phyloP scores from a whole-genome alignment of 2,113 vertebrate species.

The Stigmatopora argus region DNA sequence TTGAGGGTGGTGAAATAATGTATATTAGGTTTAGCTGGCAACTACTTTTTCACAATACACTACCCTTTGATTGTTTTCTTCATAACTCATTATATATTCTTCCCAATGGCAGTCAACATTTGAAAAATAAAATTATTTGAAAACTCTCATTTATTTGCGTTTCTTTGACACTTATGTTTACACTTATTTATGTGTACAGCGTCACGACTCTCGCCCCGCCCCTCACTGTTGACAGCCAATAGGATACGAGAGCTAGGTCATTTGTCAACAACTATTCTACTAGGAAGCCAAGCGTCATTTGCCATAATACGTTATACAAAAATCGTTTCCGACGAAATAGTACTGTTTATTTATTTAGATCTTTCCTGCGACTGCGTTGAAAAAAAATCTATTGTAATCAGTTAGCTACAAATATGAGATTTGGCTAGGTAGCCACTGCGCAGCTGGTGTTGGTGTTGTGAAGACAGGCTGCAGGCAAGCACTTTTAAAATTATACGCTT shows the following conservation, averaged over 20 bases:
- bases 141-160: no score
- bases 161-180: no score
- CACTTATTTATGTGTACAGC: no score
- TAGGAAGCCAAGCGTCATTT: slow-evolving; percentile 33
- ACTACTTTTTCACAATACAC: no score
- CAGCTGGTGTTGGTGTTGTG: slow-evolving; percentile 25
- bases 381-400: slow-evolving; percentile 19
- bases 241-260: slow-evolving; percentile 13
- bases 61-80: no score
- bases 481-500: slow-evolving; percentile 8
- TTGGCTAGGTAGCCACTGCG: slow-evolving; percentile 54
- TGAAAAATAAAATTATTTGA: no score
- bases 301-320: neutral
- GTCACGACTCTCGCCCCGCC: slow-evolving; percentile 4
- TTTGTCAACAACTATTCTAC: slow-evolving; percentile 50
- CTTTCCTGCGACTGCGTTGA: neutral
- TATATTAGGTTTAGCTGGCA: no score
- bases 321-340: neutral
- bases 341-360: neutral
- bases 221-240: slow-evolving; percentile 32
- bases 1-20: no score
- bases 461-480: slow-evolving; percentile 9
- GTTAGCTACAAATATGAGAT: slow-evolving; percentile 35
- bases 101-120: no score
- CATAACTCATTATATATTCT: no score